Evolutionary conservation across 2,797 vertebrate species (phyloP), one percentile per base, ranked within the genome.

Genomic region (Sarcophilus harrisii): DNA sequence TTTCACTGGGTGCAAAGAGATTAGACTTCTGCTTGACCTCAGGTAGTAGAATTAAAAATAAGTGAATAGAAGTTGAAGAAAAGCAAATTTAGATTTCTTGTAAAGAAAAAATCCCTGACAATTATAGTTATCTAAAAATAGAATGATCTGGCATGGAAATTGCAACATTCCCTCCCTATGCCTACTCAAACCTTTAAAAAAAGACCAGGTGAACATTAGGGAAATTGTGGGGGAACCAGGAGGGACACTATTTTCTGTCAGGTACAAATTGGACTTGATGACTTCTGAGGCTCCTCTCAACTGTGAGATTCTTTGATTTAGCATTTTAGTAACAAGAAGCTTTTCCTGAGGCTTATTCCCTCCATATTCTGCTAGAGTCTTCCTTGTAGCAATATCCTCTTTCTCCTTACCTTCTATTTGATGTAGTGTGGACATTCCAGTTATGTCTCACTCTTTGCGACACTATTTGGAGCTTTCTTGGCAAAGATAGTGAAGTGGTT

Each of bases 1-100:
- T 96, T 93, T 66, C 94, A 90, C 92, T 55, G 57, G 30, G 58
- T 81, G 28, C 11, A 89, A 59, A 60, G 24, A 38, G 73, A 87
- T 21, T 24, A 87, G 21, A 87, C 27, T 49, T 87, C 66, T 24
- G 38, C 73, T 49, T 87, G 73, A 49, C 38, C 38, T 5, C 21
- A 49, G 38, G 27, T 13, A 18, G 38, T 24, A 87, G 73, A 87
- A 87, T 6, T 11, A 87, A 49, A 49, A 49, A 38, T 27, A 49
- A 49, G 21, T 45, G 6, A 18, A 81, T 81, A 81, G 21, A 10
- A 24, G 21, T 49, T 87, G 73, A 9, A 87, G 73, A 87, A 27
- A 87, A 45, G 3, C 38, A 45, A 45, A 87, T 87, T 87, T 87
- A 87, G 8, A 87, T 0, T 87, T 87, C 21, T 27, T 45, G 38